Evolutionary conservation across 2,888 invertebrate genomes (phyloP).

Genomic region (Lycocerus yunnanus): DNA sequence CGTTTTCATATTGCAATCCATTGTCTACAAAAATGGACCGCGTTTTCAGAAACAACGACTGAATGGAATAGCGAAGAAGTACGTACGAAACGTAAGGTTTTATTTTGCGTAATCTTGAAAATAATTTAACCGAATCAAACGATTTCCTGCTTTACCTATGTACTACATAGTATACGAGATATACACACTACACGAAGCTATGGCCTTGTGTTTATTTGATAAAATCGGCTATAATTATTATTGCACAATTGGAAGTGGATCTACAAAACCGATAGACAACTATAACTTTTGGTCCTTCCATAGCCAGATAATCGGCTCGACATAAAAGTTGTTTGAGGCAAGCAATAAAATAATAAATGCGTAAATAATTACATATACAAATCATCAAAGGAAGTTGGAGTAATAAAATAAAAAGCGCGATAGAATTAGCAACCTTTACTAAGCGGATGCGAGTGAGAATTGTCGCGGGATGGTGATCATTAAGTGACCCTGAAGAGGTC

Average conservation of each 20-base stretch:
- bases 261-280: background rate
- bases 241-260: background rate
- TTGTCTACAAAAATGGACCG: no score
- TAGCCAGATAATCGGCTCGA: background rate
- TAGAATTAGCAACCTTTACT: slow-evolving; percentile 29
- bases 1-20: no score
- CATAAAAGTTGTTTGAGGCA: background rate
- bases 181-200: background rate
- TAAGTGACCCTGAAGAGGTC: slow-evolving; percentile 40
- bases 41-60: no score
- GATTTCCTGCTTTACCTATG: background rate
- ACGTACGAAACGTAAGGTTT: background rate
- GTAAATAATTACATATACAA: slow-evolving; percentile 9
- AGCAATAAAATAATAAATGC: background rate
- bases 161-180: background rate
- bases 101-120: background rate
- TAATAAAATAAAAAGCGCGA: slow-evolving; percentile 23
- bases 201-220: background rate
- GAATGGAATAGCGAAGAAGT: no score
- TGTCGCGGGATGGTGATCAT: slow-evolving; percentile 33
- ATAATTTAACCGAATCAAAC: background rate
- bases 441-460: slow-evolving; percentile 32
- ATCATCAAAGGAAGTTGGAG: slow-evolving; percentile 24
- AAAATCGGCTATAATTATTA: background rate
- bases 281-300: background rate